Evolutionary conservation across 2,888 invertebrate genomes (phyloP).

Genomic region (Entomobrya proxima): DNA sequence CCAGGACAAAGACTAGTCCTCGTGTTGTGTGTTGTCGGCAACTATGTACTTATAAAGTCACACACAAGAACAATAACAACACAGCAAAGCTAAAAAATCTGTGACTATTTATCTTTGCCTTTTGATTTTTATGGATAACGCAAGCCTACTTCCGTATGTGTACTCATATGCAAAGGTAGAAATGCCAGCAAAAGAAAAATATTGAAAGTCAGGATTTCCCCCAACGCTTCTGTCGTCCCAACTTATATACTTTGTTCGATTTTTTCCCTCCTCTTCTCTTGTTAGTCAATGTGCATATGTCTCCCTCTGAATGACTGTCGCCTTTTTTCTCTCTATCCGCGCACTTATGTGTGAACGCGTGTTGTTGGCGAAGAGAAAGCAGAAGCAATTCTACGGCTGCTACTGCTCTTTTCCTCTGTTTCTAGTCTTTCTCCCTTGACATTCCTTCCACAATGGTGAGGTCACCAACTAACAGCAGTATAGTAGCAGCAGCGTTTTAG

Average conservation of each 20-base stretch:
- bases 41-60: no score
- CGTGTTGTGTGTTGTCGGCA: neutral
- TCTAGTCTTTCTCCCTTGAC: slow-evolving; percentile 65
- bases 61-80: no score
- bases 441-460: slow-evolving; percentile 68
- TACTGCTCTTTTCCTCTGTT: slow-evolving; percentile 62
- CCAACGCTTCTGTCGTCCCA: neutral
- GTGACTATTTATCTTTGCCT: no score
- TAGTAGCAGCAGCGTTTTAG: neutral
- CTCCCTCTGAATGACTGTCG: slow-evolving; percentile 44
- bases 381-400: slow-evolving; percentile 59
- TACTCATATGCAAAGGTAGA: no score
- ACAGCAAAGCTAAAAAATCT: no score
- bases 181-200: no score
- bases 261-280: slow-evolving; percentile 32
- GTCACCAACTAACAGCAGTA: slow-evolving; percentile 55
- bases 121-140: no score
- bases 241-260: slow-evolving; percentile 33
- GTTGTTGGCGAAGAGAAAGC: slow-evolving; percentile 65
- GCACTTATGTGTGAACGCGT: slow-evolving; percentile 40
- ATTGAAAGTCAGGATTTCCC: no score
- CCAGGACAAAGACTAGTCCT: slow-evolving; percentile 24
- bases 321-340: slow-evolving; percentile 37
- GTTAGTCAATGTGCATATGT: slow-evolving; percentile 40
- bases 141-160: no score